Base-by-base conservation (phyloP, 2,797 vertebrate genomes). In the Micropoecilia bifurca region DNA sequence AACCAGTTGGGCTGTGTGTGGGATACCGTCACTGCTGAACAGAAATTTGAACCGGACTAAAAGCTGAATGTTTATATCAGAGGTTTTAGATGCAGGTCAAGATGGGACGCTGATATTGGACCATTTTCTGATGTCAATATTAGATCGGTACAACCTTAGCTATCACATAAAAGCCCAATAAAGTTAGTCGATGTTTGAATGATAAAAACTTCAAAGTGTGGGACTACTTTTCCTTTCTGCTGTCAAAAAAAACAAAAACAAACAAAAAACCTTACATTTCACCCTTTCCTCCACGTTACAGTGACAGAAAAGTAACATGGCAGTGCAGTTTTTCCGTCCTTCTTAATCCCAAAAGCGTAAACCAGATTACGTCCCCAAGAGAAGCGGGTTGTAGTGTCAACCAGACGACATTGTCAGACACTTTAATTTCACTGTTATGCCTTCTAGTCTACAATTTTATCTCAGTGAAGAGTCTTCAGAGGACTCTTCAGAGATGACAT, bases 401-500 rank as follows among this genome's bases (percentile, higher is more conserved):
- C n/a, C 47, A 20, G 3, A 71, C 39, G 8, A 72, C 53, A 68
- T 18, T 50, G 28, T 75, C 68, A 63, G 55, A 43, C 18, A 14
- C 28, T 45, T 71, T 82, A 75, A 71, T 33, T 83, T 20, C 66
- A 2, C n/a, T 36, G 41, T 48, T 41, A 36, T 5, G n/a, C 80
- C 39, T 74, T 2, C 28, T 8, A 2, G 10, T 55, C 20, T n/a
- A 18, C 79, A 73, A 76, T 46, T 75, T 80, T 22, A 85, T 57
- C 73, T n/a, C 48, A n/a, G 13, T 3, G n/a, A 36, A 80, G 63
- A 41, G 41, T 33, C 30, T 81, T 78, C 41, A 73, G 20, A 76
- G 14, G 63, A 68, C 63, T 80, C 81, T 74, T 48, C 5, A 48
- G 33, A 76, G 55, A 79, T 79, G 76, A 83, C 75, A 73, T 1